These are phyloP conservation scores for Platichthys stellatus DNA, from an alignment of 2,113 vertebrate genomes.

Conservation along the genomic window DNA sequence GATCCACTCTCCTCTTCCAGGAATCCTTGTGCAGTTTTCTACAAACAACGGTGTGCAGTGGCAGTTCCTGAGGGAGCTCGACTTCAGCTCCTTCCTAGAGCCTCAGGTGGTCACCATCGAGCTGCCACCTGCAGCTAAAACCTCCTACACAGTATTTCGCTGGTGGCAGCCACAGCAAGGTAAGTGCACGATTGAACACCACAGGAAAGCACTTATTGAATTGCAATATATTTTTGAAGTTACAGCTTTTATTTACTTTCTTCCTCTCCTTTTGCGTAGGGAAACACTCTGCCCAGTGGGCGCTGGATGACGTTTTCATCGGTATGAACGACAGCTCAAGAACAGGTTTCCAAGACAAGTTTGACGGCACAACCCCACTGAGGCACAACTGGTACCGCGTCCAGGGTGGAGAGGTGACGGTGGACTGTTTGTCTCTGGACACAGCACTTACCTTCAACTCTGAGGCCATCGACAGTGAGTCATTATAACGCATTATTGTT, in stretches of 20 bases:
- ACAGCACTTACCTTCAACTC: slow-evolving; percentile 92
- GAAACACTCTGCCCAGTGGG: slow-evolving; percentile 96
- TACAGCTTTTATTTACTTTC: not conserved
- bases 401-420: slow-evolving; percentile 93
- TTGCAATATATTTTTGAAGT: not conserved
- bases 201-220: not conserved
- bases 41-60: slow-evolving; percentile 94
- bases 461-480: slow-evolving; percentile 87
- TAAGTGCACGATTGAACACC: slow-evolving; percentile 50
- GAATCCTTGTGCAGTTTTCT: slow-evolving; percentile 94
- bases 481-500: not conserved
- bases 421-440: slow-evolving; percentile 95
- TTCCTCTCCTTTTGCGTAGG: slow-evolving; percentile 74
- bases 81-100: slow-evolving; percentile 94
- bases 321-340: slow-evolving; percentile 99
- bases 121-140: slow-evolving; percentile 91
- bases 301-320: slow-evolving; percentile 93
- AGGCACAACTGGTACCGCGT: slow-evolving; percentile 96
- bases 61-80: slow-evolving; percentile 92
- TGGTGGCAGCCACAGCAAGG: slow-evolving; percentile 99
- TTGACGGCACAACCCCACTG: slow-evolving; percentile 90
- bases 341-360: slow-evolving; percentile 95
- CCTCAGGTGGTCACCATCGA: slow-evolving; percentile 96
- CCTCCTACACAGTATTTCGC: slow-evolving; percentile 90
- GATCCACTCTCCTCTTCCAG: slow-evolving; percentile 67